Evolutionary conservation across 2,113 vertebrate genomes (phyloP).

Genomic region (Arenaria interpres): DNA sequence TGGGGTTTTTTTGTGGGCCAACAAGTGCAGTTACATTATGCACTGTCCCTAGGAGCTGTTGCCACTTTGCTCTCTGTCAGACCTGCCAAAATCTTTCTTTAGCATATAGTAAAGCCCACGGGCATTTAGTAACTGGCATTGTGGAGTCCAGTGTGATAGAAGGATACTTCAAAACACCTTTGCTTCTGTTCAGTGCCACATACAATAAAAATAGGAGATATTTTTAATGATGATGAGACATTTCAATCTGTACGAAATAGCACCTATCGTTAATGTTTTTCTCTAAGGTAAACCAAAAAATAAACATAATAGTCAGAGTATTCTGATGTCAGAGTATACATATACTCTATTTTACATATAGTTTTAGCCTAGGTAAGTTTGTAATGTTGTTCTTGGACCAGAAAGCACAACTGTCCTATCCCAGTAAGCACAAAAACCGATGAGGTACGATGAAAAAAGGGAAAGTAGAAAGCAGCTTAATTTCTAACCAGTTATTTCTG

Average conservation of each 20-base stretch:
- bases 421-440: not conserved
- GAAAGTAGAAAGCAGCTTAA: not conserved
- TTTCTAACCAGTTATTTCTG: not conserved
- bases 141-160: not conserved
- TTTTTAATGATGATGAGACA: not conserved
- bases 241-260: not conserved
- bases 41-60: not conserved
- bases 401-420: no score
- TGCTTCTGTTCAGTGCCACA: not conserved
- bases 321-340: not conserved
- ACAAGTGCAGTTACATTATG: not conserved
- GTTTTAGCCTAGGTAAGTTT: not conserved
- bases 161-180: not conserved
- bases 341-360: not conserved
- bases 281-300: not conserved
- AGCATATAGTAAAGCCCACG: not conserved
- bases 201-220: not conserved
- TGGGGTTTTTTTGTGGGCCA: not conserved
- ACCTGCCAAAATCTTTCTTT: not conserved
- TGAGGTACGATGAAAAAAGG: not conserved
- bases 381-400: not conserved
- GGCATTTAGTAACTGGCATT: not conserved
- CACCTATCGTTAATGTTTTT: not conserved
- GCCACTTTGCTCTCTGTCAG: not conserved
- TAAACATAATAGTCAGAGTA: not conserved